Evolutionary conservation across 2,888 invertebrate genomes (phyloP), one percentile per base, ranked within the genome.

Genomic region (Zygaena filipendulae): DNA sequence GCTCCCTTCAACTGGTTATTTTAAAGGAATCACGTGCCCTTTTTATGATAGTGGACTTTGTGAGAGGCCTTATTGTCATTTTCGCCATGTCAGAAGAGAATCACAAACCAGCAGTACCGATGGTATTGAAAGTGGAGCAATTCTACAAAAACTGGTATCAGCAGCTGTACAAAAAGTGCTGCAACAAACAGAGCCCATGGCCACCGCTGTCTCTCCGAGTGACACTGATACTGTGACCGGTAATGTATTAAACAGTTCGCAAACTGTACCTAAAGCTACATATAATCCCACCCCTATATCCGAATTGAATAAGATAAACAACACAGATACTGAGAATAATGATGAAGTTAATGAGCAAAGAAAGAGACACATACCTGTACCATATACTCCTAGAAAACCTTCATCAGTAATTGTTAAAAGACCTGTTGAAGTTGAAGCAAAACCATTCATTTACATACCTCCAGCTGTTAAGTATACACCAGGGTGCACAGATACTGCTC

Each of bases 61-160:
- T 71, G 89, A 89, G 45, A 82, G 96, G 50, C 94, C 95, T 11
- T 93, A 95, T 69, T 96, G 96, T 74, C 95, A 95, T 74, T 96
- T 91, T 67, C 87, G 91, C 55, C 96, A 96, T 69, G 83, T 85
- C 43, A 88, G 85, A 53, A 88, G 86, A 79, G 91, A 91, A 81
- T 49, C 53, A 36, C 62, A 62, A 37, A 69, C 61, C 40, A 54
- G 64, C 32, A 36, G 51, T 35, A 63, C 63, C 38, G 68, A 74
- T 32, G 67, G 68, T 23, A 54, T 81, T 35, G 69, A 81, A 47
- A 70, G 71, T 64, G 68, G 77, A 38, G 74, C 77, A 36, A 81
- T 81, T 42, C 52, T 85, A 37, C 81, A 84, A 43, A 82, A 84
- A 53, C 56, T 85, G 36, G 84, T 85, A 23, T 82, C 84, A 16